These are phyloP conservation scores for Thyatira batis DNA, from an alignment of 2,888 invertebrate genomes.

Conservation along the genomic window DNA sequence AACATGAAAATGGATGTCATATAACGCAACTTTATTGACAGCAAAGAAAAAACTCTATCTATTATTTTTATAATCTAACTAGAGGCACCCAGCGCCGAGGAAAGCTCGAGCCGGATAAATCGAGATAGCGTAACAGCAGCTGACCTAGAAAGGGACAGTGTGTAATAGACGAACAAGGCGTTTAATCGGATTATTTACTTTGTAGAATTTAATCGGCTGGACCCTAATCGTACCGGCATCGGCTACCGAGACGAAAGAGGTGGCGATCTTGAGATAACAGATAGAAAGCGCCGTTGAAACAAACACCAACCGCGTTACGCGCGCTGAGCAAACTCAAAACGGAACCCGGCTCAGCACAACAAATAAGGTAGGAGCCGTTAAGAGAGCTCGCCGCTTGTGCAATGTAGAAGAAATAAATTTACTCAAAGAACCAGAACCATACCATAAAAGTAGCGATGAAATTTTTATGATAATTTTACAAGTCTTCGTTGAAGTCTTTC, in stretches of 20 bases:
- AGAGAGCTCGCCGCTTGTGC: constrained; percentile 28
- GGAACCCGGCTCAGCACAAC: constrained; percentile 34
- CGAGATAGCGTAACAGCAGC: constrained; percentile 32
- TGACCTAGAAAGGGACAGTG: constrained; percentile 46
- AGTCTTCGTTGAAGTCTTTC: background rate
- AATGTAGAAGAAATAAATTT: constrained; percentile 12
- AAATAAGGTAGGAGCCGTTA: constrained; percentile 40
- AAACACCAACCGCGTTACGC: constrained; percentile 74
- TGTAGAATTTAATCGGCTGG: constrained; percentile 58
- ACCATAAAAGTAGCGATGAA: constrained; percentile 1
- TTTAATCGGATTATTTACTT: constrained; percentile 61
- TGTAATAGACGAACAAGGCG: constrained; percentile 43
- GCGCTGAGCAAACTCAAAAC: constrained; percentile 59
- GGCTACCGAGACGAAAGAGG: constrained; percentile 62
- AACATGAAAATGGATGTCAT: constrained; percentile 47
- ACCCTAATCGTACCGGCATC: constrained; percentile 57
- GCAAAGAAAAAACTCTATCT: constrained; percentile 21
- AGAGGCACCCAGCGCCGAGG: background rate
- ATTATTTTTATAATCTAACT: background rate
- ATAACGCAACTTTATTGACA: constrained; percentile 48
- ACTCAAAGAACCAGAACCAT: constrained; percentile 4
- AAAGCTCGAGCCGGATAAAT: constrained; percentile 26
- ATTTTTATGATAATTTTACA: background rate
- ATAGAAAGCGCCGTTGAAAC: constrained; percentile 71
- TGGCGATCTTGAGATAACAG: constrained; percentile 68